Evolutionary conservation across 2,113 vertebrate genomes (phyloP).

Genomic region (Halcyon malimbica): DNA sequence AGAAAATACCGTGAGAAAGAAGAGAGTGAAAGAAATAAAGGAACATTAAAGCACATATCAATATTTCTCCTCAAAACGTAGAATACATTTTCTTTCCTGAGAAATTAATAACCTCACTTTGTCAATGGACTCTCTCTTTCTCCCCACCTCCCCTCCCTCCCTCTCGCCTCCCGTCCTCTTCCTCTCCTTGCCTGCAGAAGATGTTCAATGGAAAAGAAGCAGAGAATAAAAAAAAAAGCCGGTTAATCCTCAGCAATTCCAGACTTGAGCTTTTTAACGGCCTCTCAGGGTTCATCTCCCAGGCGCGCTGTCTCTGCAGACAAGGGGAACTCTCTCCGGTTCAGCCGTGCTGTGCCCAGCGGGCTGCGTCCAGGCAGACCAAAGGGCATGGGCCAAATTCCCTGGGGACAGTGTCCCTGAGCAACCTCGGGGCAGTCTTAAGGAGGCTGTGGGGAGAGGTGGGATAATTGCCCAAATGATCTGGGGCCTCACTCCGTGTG

Average conservation of each 20-base stretch:
- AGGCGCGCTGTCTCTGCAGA: not conserved
- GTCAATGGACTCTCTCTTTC: not conserved
- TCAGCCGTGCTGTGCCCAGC: rapidly evolving
- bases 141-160: not conserved
- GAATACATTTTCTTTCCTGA: conserved; percentile 71
- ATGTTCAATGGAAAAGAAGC: not conserved
- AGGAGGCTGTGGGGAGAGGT: not conserved
- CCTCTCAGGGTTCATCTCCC: not conserved
- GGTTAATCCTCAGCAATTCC: not conserved
- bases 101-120: conserved; percentile 66
- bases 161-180: not conserved
- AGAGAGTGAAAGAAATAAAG: not conserved
- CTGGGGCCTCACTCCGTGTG: rapidly evolving
- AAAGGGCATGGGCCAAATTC: rapidly evolving
- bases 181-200: not conserved
- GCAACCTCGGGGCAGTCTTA: rapidly evolving
- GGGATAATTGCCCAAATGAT: not conserved
- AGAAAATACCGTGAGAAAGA: not conserved
- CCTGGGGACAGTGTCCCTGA: not conserved
- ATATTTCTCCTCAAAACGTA: conserved; percentile 62
- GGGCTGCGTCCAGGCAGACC: not conserved
- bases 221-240: not conserved
- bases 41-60: conserved; percentile 57
- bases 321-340: not conserved
- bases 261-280: not conserved